Evolutionary conservation across 2,888 invertebrate genomes (phyloP).

Genomic region (Diaperis boleti): DNA sequence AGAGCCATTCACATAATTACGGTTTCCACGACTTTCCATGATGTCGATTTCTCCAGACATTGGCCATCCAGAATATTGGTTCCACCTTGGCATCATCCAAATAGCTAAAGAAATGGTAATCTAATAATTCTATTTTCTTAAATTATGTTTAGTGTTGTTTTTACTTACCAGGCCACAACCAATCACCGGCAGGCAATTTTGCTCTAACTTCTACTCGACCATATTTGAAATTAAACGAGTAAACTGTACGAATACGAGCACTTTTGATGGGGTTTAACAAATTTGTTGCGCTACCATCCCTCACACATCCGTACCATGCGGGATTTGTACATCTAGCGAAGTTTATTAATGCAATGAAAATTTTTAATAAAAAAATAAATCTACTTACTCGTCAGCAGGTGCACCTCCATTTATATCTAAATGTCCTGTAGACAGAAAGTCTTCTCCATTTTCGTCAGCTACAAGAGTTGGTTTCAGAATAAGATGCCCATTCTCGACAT

Average conservation of each 20-base stretch:
- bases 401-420: slow-evolving; percentile 72
- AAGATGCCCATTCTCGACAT: slow-evolving; percentile 70
- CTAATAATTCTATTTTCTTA: not conserved
- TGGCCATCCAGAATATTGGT: slow-evolving; percentile 78
- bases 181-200: slow-evolving; percentile 77
- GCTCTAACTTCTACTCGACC: slow-evolving; percentile 75
- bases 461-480: slow-evolving; percentile 74
- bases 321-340: slow-evolving; percentile 70
- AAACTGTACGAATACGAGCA: slow-evolving; percentile 72
- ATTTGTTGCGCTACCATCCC: slow-evolving; percentile 57
- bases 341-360: not conserved
- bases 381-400: slow-evolving; percentile 71
- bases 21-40: slow-evolving; percentile 76
- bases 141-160: not conserved
- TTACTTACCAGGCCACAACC: slow-evolving; percentile 71
- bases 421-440: slow-evolving; percentile 68
- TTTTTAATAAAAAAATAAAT: not conserved
- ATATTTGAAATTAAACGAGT: slow-evolving; percentile 75
- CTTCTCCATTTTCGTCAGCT: slow-evolving; percentile 69
- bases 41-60: slow-evolving; percentile 80
- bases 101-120: not conserved
- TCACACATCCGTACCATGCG: slow-evolving; percentile 71
- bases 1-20: slow-evolving; percentile 54
- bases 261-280: slow-evolving; percentile 75
- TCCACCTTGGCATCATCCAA: slow-evolving; percentile 69